Evolutionary conservation across 2,797 vertebrate genomes (phyloP).

Genomic region (Gallinago nigripennis): DNA sequence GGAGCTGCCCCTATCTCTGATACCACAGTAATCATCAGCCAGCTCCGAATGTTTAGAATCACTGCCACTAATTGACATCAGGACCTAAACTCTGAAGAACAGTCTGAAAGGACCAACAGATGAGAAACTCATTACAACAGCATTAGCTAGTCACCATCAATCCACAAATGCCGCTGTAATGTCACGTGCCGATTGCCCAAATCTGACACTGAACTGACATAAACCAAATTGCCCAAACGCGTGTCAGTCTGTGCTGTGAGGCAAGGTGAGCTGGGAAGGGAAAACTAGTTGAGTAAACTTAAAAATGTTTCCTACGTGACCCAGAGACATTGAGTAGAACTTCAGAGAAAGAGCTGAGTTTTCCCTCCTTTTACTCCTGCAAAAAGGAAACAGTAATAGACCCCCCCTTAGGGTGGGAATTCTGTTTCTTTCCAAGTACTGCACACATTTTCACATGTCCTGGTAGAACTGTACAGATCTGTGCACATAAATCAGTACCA

Average conservation of each 20-base stretch:
- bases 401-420: neutral
- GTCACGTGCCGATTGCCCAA: neutral
- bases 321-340: neutral
- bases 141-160: neutral
- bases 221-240: neutral
- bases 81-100: neutral
- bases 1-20: neutral
- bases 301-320: neutral
- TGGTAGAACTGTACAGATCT: neutral
- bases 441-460: neutral
- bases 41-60: neutral
- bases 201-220: neutral
- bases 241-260: fast-evolving
- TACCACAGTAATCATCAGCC: neutral
- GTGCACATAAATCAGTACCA: neutral
- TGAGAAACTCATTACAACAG: neutral
- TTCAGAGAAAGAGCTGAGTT: neutral
- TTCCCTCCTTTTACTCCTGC: neutral
- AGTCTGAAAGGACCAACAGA: neutral
- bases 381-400: neutral
- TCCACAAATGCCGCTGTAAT: fast-evolving
- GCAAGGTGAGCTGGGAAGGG: neutral
- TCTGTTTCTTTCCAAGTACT: neutral
- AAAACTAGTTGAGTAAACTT: neutral
- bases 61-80: neutral